phyloP scores from a whole-genome alignment of 2,797 vertebrate genomes.

The Lacerta viridis region DNA sequence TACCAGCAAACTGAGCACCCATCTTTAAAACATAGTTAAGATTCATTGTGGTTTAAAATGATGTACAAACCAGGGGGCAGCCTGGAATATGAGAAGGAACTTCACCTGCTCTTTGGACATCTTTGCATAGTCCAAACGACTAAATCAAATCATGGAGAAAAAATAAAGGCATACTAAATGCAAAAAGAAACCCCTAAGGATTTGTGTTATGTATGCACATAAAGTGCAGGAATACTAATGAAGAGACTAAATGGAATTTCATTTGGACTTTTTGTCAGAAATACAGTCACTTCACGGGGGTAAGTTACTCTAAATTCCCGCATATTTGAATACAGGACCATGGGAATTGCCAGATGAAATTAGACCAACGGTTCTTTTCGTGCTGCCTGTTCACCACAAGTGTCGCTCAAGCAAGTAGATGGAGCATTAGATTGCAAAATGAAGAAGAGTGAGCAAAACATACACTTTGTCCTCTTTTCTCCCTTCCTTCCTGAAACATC shows the following conservation, averaged over 20 bases:
- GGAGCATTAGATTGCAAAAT: background rate
- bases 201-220: constrained; percentile 55
- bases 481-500: constrained; percentile 4
- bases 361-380: background rate
- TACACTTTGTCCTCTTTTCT: background rate
- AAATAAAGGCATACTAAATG: constrained; percentile 34
- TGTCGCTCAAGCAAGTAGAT: background rate
- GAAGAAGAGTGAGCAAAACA: background rate
- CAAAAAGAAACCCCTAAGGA: background rate
- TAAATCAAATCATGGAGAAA: constrained; percentile 41
- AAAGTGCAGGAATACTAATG: constrained; percentile 58
- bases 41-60: no score
- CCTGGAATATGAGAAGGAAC: background rate
- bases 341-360: constrained; percentile 3
- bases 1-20: no score
- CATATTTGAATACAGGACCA: constrained; percentile 5
- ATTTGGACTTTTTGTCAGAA: constrained; percentile 43
- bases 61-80: no score
- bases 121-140: constrained; percentile 25
- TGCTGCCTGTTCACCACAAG: constrained; percentile 19
- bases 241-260: constrained; percentile 19
- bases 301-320: background rate
- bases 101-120: background rate
- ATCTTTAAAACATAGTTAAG: no score
- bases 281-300: background rate